Conservation (phyloP, 2,797 vertebrate genomes). For the Saguinus oedipus region DNA sequence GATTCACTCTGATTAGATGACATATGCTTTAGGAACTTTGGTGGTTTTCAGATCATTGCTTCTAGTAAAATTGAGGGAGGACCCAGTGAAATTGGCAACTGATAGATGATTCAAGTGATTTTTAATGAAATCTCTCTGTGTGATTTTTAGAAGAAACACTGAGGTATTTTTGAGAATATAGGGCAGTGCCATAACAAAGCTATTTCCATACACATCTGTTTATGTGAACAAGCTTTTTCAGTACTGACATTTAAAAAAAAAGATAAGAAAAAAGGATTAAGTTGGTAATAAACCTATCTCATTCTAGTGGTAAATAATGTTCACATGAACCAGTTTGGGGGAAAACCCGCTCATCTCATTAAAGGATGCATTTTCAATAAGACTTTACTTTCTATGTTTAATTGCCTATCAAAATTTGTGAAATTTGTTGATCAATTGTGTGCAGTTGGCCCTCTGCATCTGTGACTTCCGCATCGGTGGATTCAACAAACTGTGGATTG, state of each 20-base stretch:
- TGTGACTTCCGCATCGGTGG: background rate
- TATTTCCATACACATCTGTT: background rate
- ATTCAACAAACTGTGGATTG: background rate
- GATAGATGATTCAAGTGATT: background rate
- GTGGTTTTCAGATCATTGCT: background rate
- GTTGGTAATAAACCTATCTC: background rate
- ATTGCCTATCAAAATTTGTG: background rate
- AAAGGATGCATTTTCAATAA: background rate
- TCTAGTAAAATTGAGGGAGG: background rate
- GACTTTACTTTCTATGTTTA: background rate
- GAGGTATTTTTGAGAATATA: background rate
- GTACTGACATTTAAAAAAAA: background rate
- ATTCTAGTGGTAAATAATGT: background rate
- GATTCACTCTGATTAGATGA: background rate
- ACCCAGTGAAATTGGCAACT: background rate
- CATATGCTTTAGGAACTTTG: background rate
- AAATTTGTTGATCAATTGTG: background rate
- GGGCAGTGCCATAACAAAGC: background rate
- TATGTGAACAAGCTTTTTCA: background rate
- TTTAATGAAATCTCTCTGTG: background rate
- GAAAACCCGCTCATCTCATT: background rate
- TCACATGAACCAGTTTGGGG: background rate
- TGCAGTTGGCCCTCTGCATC: background rate
- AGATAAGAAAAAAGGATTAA: background rate
- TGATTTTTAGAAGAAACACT: background rate